Base-by-base conservation (phyloP, 2,888 invertebrate genomes). In the Microchrysa polita region DNA sequence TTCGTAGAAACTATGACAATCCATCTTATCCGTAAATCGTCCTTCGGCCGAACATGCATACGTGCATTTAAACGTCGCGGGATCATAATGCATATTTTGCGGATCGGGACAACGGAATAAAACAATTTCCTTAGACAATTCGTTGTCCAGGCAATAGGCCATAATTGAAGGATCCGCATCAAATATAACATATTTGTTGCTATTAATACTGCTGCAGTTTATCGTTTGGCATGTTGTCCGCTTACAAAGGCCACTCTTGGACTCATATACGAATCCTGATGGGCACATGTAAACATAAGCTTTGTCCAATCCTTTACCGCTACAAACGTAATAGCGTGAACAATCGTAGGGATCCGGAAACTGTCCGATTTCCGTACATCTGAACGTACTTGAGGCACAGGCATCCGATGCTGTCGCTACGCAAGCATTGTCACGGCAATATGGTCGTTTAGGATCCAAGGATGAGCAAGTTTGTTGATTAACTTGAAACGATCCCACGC, bases 301-400 rank as follows among this genome's bases (percentile, higher is more conserved):
- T 23, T 22, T 48, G 12, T 40, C 74, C 1, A 27, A 27, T 5
- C 73, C 55, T 12, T 14, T n/a, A 7, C 61, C 44, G 27, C 65
- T 63, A 34, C 77, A 77, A 5, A 75, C 27, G 48, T 69, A 74
- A 53, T 77, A 77, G 4, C 73, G 61, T 1, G 42, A 34, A 20
- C 77, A 77, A 44, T 77, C 72, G n/a, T 55, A 34, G 1, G 73
- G 60, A 72, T 77, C 75, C 1, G 74, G 69, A 20, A 75, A 75
- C 1, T 73, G 89, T 89, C 81, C 89, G 85, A 80, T 89, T 16
- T 67, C 48, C 10, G 73, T 72, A 22, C 77, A 77, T 1, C 27
- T 34, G 16, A 65, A 65, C 10, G 65, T 34, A 10, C 14, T 22
- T 22, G 65, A 65, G 7, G 34, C 12, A 48, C 65, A 65, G 1